Evolutionary conservation across 2,888 invertebrate genomes (phyloP), one percentile per base, ranked within the genome.

Genomic region (Dynastes tityus): DNA sequence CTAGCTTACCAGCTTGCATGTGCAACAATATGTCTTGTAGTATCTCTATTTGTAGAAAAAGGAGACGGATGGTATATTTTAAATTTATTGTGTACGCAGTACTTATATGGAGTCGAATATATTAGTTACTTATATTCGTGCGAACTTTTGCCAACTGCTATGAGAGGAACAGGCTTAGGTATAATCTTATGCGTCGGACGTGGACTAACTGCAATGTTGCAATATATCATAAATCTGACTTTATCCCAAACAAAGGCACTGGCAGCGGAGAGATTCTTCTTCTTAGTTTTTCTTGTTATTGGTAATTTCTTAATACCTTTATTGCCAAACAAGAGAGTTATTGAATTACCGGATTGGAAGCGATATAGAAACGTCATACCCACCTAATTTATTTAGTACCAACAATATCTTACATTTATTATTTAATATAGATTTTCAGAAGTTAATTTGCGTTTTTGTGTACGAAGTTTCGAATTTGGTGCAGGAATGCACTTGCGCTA

Each of bases 291-390:
- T 9, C 73, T 61, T 16, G 2, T 61, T 45, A 61, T 40, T 27
- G 61, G 27, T 27, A 61, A 45, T 11, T 6, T 9, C n/a, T 45
- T 74, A n/a, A 61, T 74, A 49, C 27, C 13, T 3, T 6, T 74
- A 11, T 11, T 74, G 49, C 61, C 73, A 61, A 74, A 74, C 27
- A 45, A 61, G 22, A 40, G 61, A 49, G n/a, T 74, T 11, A 27
- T 16, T 5, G 73, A 74, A 45, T 22, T 74, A 27, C 73, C 73
- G n/a, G 73, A 74, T 49, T 74, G 61, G 73, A 74, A 74, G n/a
- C 61, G 73, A 29, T 74, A 74, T 37, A 74, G 73, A 49, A 37
- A 32, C 16, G 55, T n/a, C n/a, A 71, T 71, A 37, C 4, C n/a
- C 4, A 71, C 37, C 8, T 71, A 55, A n/a, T 71, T 32, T 53